Evolutionary conservation across 2,888 invertebrate genomes (phyloP), one percentile per base, ranked within the genome.

Genomic region (Acanthosepion lycidas): DNA sequence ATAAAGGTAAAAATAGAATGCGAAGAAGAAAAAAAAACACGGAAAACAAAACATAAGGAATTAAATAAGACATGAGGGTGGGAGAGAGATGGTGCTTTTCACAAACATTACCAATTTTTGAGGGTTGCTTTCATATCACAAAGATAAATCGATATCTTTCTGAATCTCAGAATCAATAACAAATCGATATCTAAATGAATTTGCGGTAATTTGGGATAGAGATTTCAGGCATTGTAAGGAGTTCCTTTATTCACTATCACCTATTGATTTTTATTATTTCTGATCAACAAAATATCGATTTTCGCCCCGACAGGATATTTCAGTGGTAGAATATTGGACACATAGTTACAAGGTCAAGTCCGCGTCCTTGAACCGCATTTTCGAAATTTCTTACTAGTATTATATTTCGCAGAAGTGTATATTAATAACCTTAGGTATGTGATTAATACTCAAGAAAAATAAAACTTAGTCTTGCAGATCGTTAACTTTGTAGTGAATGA

Each of bases 111-210:
- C 55, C 55, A 55, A 1, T 9, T n/a, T 78, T 78, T 78, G n/a
- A 78, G n/a, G n/a, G 78, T 15, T 78, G 18, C 78, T 78, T 78
- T 78, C 78, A 78, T 15, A 78, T 78, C 78, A 78, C 78, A 78
- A n/a, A 78, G n/a, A 33, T n/a, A n/a, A n/a, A 78, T 78, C 78
- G 78, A 78, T 78, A 78, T 78, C 78, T 33, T n/a, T 15, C 15
- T 78, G 78, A 33, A 78, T 78, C n/a, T 78, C 78, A 78, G 18
- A 78, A 78, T 78, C 78, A 78, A 78, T 78, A 78, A 6, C n/a
- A 78, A 78, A 78, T 78, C 78, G 78, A 78, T 78, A 78, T n/a
- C 78, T n/a, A 78, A n/a, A 78, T 78, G 78, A 78, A 78, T 78
- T 78, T 78, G 78, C 12, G 78, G 78, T 78, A 78, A 78, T 78